Evolutionary conservation across 2,888 invertebrate genomes (phyloP), one percentile per base, ranked within the genome.

Genomic region (Hanleya hanleyi): DNA sequence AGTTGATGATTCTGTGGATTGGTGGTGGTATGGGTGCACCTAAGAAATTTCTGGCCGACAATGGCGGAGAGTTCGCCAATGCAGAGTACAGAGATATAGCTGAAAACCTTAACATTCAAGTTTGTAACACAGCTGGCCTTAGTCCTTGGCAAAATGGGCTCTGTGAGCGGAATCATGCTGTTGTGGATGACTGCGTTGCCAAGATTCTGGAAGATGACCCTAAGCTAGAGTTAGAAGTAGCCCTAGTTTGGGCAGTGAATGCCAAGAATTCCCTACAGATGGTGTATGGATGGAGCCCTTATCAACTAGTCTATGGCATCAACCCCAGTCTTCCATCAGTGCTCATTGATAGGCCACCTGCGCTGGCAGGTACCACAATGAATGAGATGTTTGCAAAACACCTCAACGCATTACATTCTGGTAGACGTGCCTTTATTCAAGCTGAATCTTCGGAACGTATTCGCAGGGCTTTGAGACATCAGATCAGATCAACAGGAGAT

Each of bases 61-160:
- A 71, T 41, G 68, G 68, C 9, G 61, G 71, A 18, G 67, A 71
- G 38, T 71, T 71, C 51, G 67, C 64, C 26, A 37, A 67, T 41
- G 37, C 47, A 9, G 38, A 29, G 50, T 49, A 35, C 18, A 71
- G 61, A 38, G 61, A 67, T 22, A 68, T 71, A 26, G 29, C 37
- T 15, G 37, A 68, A 68, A 67, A 57, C 37, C 36, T 71, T 1
- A 71, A 71, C 35, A 37, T 67, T 51, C 51, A 57, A 33, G 71
- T 71, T 7, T 36, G 7, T 5, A 68, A n/a, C 0, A 69, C 67
- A n/a, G 67, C 71, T 2, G 67, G 37, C 2, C 38, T 37, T 12
- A 67, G 67, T 68, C 50, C 66, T 61, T 77, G 73, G 73, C 71
- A 70, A 65, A 75, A 71, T 70, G 75, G 75, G 1, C 47, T 73